Evolutionary conservation across 2,888 invertebrate species (phyloP).

Genomic region (Brachylomia viminalis): DNA sequence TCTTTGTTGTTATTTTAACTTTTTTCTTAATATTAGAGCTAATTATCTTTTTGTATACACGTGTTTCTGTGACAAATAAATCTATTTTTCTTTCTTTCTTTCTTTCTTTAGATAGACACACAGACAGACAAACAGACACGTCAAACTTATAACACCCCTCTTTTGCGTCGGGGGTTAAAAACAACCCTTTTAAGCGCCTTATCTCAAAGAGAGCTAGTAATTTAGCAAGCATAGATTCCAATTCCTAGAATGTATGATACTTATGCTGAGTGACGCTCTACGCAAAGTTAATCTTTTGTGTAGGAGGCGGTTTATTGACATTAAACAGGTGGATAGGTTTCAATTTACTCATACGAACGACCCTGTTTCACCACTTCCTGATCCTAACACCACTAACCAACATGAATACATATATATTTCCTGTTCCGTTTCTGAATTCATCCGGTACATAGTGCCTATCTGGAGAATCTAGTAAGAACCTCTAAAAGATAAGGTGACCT

Average conservation of each 20-base stretch:
- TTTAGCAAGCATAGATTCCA: not conserved
- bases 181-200: not conserved
- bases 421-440: no score
- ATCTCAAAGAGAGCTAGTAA: not conserved
- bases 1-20: no score
- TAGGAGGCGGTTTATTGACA: not conserved
- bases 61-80: no score
- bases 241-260: not conserved
- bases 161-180: no score
- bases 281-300: not conserved
- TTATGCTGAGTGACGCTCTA: not conserved
- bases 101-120: no score
- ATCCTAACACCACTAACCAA: not conserved
- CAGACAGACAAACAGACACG: no score
- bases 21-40: no score
- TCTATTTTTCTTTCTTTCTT: no score
- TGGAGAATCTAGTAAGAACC: not conserved
- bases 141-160: no score
- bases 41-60: no score
- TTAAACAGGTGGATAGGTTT: not conserved
- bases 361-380: not conserved
- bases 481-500: constrained; percentile 3
- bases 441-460: not conserved
- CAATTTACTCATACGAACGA: not conserved
- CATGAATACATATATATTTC: not conserved